Percentiles rank a stretch among this genome's conserved stretches.
Evolutionary conservation across 2,113 vertebrate species (phyloP).

Genomic region (Notechis scutatus): DNA sequence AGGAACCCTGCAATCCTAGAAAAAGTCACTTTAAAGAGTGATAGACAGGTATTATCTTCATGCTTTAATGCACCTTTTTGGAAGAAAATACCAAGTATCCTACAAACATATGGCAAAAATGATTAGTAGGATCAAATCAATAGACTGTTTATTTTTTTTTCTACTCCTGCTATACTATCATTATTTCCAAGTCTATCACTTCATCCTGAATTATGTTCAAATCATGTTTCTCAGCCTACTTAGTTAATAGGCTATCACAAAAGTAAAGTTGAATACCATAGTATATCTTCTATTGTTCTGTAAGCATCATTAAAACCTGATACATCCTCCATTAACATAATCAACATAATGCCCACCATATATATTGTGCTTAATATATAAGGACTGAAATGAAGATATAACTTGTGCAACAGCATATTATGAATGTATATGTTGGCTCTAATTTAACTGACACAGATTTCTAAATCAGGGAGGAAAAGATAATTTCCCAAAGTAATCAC

Average conservation of each 20-base stretch:
- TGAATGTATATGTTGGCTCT: not conserved
- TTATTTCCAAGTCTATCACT: not conserved
- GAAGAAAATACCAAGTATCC: not conserved
- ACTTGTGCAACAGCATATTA: not conserved
- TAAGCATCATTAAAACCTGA: not conserved
- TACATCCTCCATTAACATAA: not conserved
- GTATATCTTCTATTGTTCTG: not conserved
- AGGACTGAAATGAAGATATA: not conserved
- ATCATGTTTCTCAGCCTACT: not conserved
- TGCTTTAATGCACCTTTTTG: not conserved
- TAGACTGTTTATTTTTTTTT: not conserved
- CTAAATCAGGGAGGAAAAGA: conserved; percentile 11
- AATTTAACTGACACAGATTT: not conserved
- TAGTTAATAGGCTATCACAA: not conserved
- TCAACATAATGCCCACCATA: not conserved
- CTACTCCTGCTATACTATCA: not conserved
- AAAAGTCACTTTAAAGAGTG: not conserved
- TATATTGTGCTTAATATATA: not conserved
- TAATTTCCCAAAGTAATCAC: not conserved
- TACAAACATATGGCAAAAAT: not conserved
- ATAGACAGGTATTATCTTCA: not conserved
- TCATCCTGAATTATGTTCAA: not conserved
- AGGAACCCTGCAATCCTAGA: not conserved
- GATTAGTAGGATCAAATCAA: not conserved
- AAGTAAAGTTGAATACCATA: not conserved